Percentiles rank a stretch among this genome's conserved stretches.
Evolutionary conservation across 2,797 vertebrate species (phyloP).

Genomic region (Epinephelus awoara): DNA sequence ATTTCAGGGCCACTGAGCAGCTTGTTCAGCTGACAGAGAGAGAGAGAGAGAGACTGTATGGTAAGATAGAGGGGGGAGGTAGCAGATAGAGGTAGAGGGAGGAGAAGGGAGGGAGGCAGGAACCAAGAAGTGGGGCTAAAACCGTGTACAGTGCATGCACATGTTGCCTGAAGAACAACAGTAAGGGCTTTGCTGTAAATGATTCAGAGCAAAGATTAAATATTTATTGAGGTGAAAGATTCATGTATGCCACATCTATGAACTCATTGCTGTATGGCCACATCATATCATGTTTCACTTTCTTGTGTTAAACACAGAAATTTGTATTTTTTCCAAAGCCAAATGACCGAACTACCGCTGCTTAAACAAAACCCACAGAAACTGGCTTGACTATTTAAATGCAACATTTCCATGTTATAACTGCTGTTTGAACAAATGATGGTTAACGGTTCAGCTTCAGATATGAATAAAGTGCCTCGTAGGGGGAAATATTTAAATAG

Average conservation of each 20-base stretch:
- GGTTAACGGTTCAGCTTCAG: neutral
- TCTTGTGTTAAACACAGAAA: constrained; percentile 30
- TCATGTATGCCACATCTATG: constrained; percentile 75
- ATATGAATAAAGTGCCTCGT: neutral
- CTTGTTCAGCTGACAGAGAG: constrained; percentile 79
- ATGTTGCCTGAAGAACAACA: constrained; percentile 72
- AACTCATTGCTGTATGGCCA: constrained; percentile 66
- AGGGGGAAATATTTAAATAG: neutral
- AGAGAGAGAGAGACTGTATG: constrained; percentile 20
- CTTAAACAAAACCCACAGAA: neutral
- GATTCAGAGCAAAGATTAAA: constrained; percentile 79
- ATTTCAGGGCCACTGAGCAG: constrained; percentile 88
- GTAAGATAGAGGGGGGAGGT: constrained; percentile 6
- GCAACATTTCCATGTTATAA: neutral
- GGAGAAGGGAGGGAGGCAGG: neutral
- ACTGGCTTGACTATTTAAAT: neutral
- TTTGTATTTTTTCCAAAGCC: constrained; percentile 2
- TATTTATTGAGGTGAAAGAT: constrained; percentile 83
- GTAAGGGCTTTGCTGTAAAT: constrained; percentile 77
- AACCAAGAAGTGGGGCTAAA: constrained; percentile 39
- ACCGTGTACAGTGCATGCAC: constrained; percentile 56
- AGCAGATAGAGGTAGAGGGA: neutral
- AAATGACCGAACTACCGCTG: neutral
- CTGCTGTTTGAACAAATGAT: constrained; percentile 6
- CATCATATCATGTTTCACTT: constrained; percentile 52